Evolutionary conservation across 2,888 invertebrate genomes (phyloP).

Genomic region (Heteromurus nitidus): DNA sequence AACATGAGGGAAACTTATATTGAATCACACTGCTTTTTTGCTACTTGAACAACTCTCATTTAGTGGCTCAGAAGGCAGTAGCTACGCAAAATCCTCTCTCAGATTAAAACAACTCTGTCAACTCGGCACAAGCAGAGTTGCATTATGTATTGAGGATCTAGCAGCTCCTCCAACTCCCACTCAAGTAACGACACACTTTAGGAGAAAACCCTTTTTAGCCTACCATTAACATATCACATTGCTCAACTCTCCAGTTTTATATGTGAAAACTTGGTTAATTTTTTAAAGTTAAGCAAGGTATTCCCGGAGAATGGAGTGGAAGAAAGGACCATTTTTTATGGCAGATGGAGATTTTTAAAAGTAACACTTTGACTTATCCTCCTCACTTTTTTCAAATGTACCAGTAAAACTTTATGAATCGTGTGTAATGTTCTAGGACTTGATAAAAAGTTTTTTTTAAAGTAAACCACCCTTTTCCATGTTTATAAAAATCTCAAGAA

Average conservation of each 20-base stretch:
- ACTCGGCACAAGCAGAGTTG: too few species aligned
- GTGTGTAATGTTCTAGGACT: slow-evolving; percentile 9
- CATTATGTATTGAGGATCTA: too few species aligned
- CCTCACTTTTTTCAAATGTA: background rate
- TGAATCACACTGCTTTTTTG: too few species aligned
- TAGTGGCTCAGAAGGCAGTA: too few species aligned
- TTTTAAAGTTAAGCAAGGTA: slow-evolving; percentile 13
- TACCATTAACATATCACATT: slow-evolving; percentile 18
- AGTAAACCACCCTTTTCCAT: background rate
- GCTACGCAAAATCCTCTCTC: too few species aligned
- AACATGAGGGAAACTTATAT: too few species aligned
- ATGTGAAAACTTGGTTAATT: slow-evolving; percentile 8
- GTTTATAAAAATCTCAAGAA: too few species aligned
- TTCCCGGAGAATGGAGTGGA: slow-evolving; percentile 13
- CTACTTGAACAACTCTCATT: too few species aligned
- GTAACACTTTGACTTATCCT: slow-evolving; percentile 5
- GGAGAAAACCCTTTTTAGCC: too few species aligned
- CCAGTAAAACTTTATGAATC: slow-evolving; percentile 41
- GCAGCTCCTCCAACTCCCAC: too few species aligned
- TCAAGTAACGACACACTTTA: too few species aligned
- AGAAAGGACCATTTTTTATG: slow-evolving; percentile 20
- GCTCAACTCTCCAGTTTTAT: background rate
- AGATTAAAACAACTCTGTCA: too few species aligned
- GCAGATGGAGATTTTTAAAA: slow-evolving; percentile 9
- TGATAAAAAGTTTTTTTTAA: background rate